Conservation (phyloP, 2,888 invertebrate genomes). For the Glaucopsyche alexis region DNA sequence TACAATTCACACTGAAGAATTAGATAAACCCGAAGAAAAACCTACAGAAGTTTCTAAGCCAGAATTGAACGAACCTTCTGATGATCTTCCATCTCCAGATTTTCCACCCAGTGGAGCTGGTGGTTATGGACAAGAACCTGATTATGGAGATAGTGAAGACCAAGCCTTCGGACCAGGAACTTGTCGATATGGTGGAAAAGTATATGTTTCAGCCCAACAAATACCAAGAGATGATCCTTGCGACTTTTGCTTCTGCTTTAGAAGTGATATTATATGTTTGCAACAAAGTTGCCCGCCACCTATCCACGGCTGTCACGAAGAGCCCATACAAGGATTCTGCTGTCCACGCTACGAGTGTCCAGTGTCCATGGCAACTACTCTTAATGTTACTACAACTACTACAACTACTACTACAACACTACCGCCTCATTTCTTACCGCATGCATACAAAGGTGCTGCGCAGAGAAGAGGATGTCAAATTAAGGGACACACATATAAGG, state of each 20-base stretch:
- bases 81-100: constrained; percentile 60
- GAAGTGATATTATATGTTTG: constrained; percentile 96
- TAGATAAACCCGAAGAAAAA: constrained; percentile 51
- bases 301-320: constrained; percentile 94
- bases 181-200: constrained; percentile 94
- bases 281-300: constrained; percentile 98
- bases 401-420: constrained; percentile 92
- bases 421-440: constrained; percentile 90
- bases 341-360: constrained; percentile 97
- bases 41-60: constrained; percentile 59
- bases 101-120: constrained; percentile 62
- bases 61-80: constrained; percentile 52
- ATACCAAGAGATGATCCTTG: constrained; percentile 96
- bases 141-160: constrained; percentile 86
- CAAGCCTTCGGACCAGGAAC: constrained; percentile 92
- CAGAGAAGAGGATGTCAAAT: constrained; percentile 91
- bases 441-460: constrained; percentile 88
- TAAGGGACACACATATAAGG: constrained; percentile 89
- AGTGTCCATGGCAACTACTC: constrained; percentile 90
- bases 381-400: constrained; percentile 92
- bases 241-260: constrained; percentile 98
- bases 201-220: constrained; percentile 96
- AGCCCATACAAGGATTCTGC: constrained; percentile 95
- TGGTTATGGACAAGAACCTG: constrained; percentile 79
- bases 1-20: constrained; percentile 48